Evolutionary conservation across 2,113 vertebrate genomes (phyloP).

Genomic region (Neofelis nebulosa): DNA sequence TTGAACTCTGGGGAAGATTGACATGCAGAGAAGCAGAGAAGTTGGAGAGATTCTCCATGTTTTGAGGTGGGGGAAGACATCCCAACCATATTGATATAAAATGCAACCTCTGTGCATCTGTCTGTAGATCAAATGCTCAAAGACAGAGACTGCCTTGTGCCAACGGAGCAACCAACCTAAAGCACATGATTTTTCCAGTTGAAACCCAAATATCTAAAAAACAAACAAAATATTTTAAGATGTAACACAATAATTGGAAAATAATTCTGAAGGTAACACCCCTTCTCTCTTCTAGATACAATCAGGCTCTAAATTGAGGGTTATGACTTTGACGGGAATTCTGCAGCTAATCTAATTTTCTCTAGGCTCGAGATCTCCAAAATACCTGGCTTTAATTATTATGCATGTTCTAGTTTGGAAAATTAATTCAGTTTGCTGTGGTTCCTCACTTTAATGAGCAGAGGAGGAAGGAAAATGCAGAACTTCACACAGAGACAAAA

Average conservation of each 20-base stretch:
- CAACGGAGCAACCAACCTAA: background rate
- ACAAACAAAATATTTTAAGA: background rate
- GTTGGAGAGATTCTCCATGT: background rate
- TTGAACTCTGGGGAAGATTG: background rate
- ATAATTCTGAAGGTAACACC: background rate
- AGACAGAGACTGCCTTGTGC: background rate
- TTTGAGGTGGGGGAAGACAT: background rate
- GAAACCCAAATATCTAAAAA: background rate
- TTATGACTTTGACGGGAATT: conserved; percentile 2
- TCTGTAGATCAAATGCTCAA: background rate
- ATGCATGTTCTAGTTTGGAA: conserved; percentile 19
- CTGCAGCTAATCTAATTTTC: conserved; percentile 32
- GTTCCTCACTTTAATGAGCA: conserved; percentile 31
- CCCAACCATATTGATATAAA: background rate
- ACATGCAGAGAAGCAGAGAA: background rate
- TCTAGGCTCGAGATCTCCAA: background rate
- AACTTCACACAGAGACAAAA: background rate
- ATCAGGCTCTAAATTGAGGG: background rate
- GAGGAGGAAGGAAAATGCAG: conserved; percentile 19
- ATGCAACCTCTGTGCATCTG: background rate
- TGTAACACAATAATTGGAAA: background rate
- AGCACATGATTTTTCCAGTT: background rate
- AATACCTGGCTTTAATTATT: conserved; percentile 14
- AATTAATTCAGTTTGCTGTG: conserved; percentile 47
- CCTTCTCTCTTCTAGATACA: background rate